Conservation (phyloP, 2,797 vertebrate genomes). For the Todus mexicanus region DNA sequence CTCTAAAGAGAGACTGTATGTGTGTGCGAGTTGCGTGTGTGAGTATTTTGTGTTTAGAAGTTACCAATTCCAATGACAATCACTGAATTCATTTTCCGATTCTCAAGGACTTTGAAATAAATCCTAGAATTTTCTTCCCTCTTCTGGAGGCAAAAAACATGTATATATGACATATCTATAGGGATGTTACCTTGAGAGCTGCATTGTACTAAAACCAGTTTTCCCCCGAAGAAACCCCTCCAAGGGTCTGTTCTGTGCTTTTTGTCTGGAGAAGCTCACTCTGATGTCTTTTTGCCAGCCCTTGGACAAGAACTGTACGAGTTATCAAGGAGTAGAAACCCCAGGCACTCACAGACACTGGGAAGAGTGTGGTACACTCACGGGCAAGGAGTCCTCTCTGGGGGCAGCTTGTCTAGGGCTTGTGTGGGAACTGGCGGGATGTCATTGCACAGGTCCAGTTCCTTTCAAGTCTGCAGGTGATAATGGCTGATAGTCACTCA, state of each 20-base stretch:
- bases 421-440: neutral
- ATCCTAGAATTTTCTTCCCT: neutral
- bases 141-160: neutral
- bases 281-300: neutral
- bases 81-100: constrained; percentile 3
- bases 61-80: neutral
- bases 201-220: neutral
- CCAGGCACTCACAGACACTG: neutral
- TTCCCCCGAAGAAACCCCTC: neutral
- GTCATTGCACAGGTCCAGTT: neutral
- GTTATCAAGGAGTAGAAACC: neutral
- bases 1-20: neutral
- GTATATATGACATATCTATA: neutral
- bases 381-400: neutral
- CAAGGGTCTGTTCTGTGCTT: neutral
- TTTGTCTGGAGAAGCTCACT: neutral
- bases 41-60: neutral
- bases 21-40: neutral
- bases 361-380: neutral
- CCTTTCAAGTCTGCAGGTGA: neutral
- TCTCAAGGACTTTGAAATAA: constrained; percentile 31
- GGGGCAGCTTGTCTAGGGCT: neutral
- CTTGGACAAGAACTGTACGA: neutral
- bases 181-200: neutral
- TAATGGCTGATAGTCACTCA: neutral